These are phyloP conservation scores for Pachyramphus minor DNA, from an alignment of 2,113 vertebrate species.

Conservation along the genomic window DNA sequence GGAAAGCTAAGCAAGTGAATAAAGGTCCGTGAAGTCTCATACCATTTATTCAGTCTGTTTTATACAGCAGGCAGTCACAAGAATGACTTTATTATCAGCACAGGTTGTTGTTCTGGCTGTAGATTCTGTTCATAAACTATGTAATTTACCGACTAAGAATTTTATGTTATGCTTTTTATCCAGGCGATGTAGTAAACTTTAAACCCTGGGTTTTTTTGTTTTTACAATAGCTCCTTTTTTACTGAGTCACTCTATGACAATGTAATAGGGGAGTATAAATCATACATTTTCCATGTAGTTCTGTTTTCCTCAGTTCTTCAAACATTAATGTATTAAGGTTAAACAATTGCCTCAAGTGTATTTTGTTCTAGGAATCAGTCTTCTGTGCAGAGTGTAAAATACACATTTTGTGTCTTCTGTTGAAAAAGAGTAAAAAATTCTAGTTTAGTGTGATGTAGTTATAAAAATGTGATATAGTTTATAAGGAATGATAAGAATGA, in stretches of 20 bases:
- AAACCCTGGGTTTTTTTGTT: neutral
- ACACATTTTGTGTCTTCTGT: rapidly evolving
- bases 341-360: neutral
- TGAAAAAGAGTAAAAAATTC: neutral
- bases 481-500: neutral
- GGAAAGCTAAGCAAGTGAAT: neutral
- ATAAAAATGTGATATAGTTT: neutral
- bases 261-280: neutral
- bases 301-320: neutral
- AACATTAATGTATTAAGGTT: neutral
- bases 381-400: neutral
- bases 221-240: neutral
- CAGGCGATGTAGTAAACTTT: neutral
- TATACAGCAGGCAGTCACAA: neutral
- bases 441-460: neutral
- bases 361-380: neutral
- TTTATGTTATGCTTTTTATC: neutral
- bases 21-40: neutral
- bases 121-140: neutral
- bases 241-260: neutral
- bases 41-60: neutral
- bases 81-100: neutral
- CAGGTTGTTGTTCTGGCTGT: neutral
- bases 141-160: neutral
- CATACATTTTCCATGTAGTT: neutral